Base-by-base conservation (phyloP, 2,113 vertebrate genomes). In the Phrynosoma blainvillii region DNA sequence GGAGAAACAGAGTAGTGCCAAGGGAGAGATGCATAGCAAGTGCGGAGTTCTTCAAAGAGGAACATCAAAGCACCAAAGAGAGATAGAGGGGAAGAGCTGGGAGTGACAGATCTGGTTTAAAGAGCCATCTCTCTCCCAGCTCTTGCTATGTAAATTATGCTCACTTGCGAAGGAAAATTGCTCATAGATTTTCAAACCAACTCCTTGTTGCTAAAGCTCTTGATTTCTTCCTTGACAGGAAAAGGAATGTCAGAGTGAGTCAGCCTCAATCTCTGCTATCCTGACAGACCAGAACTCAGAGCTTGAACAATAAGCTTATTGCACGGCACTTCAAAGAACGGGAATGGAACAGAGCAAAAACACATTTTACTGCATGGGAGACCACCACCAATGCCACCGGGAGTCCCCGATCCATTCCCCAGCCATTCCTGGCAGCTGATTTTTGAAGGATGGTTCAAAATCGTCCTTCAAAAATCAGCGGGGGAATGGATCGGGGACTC, bases 41-140 rank as follows among this genome's bases (percentile, higher is more conserved):
- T 2, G 79, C 80, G 91, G 90, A 94, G 90, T 83, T 95, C 94
- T 96, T 95, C 95, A 96, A 95, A 96, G 95, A 90, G 80, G 52
- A 94, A 92, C 93, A 95, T 95, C 95, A 96, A 95, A 96, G 95
- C 89, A 2, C 86, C 85, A 76, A 87, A 74, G 79, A 89, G 86
- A 94, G 94, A 88, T 12, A 0, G 5, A 68, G 78, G 62, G 78
- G 91, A 90, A 92, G 92, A 92, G 92, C 92, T 25, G 85, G 25
- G 80, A 92, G 66, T 93, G 94, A 95, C 93, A 96, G 92, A 94
- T 94, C 93, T 93, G 95, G 93, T 95, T 95, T 96, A 96, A 95
- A 94, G 94, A 95, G 89, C 89, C 94, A 95, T 96, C 94, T 93
- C 92, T 94, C 90, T 95, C 93, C 42, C 92, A 85, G 92, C 93